Evolutionary conservation across 2,797 vertebrate species (phyloP), one percentile per base, ranked within the genome.

Genomic region (Lates japonicus): DNA sequence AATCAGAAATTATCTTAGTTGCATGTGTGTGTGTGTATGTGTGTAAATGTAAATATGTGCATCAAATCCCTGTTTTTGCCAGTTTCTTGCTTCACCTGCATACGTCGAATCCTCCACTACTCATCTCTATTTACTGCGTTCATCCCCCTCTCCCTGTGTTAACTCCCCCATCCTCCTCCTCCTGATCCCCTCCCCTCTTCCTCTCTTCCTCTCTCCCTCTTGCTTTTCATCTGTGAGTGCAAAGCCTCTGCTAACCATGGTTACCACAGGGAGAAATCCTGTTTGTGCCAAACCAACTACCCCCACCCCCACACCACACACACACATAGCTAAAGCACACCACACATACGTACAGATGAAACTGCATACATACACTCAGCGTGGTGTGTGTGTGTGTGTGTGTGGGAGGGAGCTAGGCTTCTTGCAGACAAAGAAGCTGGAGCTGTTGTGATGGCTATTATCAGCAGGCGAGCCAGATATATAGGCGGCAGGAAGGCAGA

Each of bases 371-470:
- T 87, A 70, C 71, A 86, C 55, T 69, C 44, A 58, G 65, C 4
- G 8, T 69, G 59, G 66, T 48, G 82, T 78, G 74, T 60, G 70
- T 48, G 79, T 39, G 71, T 35, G 58, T 46, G 67, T 57, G 63
- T 75, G 73, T 49, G 76, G 10, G 37, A 39, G 5, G 10, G 37
- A 39, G 37, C 92, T 94, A 91, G 94, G 94, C 95, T 95, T 95
- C 95, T 95, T 94, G 95, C 96, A 97, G 96, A 97, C 96, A 97
- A 97, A 97, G 96, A 96, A 94, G 91, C 94, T 78, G 94, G 95
- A 95, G 95, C 95, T 97, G 96, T 96, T 97, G 95, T 97, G 96
- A 97, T 96, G 96, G 96, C 96, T 97, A 96, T 97, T 97, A 97
- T 96, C 96, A 95, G 96, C 95, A 94, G 93, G 95, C 85, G 90